Evolutionary conservation across 2,797 vertebrate species (phyloP).

Genomic region (Darevskia nairensis): DNA sequence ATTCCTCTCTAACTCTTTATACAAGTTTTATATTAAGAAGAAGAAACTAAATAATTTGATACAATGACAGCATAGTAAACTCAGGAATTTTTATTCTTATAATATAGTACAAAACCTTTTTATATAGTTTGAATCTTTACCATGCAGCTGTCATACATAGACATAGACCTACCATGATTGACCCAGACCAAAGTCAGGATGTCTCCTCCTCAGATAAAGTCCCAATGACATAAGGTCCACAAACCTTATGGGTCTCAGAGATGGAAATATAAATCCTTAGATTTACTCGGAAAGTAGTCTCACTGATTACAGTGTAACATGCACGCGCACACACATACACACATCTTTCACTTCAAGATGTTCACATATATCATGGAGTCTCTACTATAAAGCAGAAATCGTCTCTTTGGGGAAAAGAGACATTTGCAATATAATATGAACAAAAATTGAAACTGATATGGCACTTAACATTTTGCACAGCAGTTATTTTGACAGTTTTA

Average conservation of each 20-base stretch:
- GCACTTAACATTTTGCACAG: not conserved
- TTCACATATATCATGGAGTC: not conserved
- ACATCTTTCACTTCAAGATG: not conserved
- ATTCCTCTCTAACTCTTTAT: not conserved
- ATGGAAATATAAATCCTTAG: not conserved
- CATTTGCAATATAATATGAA: not conserved
- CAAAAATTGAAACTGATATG: not conserved
- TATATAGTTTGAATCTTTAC: not conserved
- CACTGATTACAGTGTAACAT: not conserved
- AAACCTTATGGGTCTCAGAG: not conserved
- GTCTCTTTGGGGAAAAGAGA: not conserved
- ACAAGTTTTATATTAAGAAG: not conserved
- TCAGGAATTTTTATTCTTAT: not conserved
- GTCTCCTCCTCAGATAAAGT: too few species aligned
- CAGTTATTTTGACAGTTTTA: constrained; percentile 2
- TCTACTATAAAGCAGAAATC: not conserved
- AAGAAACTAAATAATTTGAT: not conserved
- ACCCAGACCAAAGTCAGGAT: too few species aligned
- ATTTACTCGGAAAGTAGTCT: not conserved
- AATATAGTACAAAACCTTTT: not conserved
- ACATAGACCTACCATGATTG: too few species aligned
- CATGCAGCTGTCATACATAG: too few species aligned
- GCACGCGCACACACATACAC: too few species aligned
- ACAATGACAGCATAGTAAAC: not conserved
- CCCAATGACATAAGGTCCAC: too few species aligned